Evolutionary conservation across 1,140 invertebrate species (phyloP), one percentile per base, ranked within the genome.

Genomic region (Drosophila erecta): DNA sequence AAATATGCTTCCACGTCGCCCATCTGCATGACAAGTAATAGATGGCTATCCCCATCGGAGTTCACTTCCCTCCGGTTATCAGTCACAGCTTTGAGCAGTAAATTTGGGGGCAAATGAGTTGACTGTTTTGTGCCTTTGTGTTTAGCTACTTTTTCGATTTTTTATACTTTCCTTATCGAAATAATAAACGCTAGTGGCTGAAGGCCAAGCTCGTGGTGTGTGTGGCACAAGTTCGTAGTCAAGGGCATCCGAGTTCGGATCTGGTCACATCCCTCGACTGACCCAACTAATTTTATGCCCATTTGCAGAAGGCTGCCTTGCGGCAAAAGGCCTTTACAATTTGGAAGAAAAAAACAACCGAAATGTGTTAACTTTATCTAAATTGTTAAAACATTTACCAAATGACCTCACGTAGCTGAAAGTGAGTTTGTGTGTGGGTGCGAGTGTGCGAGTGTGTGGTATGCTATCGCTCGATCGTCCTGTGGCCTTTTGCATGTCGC

Each of bases 301-400:
- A 87, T 87, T 87, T 87, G 76, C 72, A 76, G 70, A 44, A 49
- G 38, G 43, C 24, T 56, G 71, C 70, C 58, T 41, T 65, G 51
- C 58, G 67, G 65, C 65, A 51, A 51, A 38, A 47, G 73, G 41
- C 64, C 66, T 86, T 79, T 70, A 81, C 78, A 87, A 76, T 79
- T 77, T 79, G 22, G 40, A 41, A 72, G 22, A 44, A 20, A 11
- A 11, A 20, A 65, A 79, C 65, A 76, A 76, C 65, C 67, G 73
- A 87, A 90, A 90, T 90, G 87, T 90, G 87, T 90, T 90, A 90
- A 90, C 79, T 87, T 90, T 87, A 90, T 90, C 87, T 90, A 87
- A 90, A 90, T 90, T 90, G 87, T 90, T 90, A 90, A 90, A 81
- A 77, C 83, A 90, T 90, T 90, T 87, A 80, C 87, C 66, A 81